Evolutionary conservation across 2,113 vertebrate genomes (phyloP).

Genomic region (Rhinichthys klamathensis): DNA sequence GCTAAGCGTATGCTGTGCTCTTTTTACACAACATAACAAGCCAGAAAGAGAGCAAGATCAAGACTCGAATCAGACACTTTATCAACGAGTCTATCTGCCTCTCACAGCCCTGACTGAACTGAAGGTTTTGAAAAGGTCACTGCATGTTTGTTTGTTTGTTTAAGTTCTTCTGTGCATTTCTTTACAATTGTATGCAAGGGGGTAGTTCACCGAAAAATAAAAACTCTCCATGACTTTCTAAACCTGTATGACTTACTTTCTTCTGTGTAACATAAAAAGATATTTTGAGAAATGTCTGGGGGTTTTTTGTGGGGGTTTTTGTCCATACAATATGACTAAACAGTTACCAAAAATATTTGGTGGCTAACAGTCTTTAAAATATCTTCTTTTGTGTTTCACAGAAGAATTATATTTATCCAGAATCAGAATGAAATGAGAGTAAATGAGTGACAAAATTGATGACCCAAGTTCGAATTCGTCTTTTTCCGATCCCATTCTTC

Average conservation of each 20-base stretch:
- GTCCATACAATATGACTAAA: neutral
- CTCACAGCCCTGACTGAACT: neutral
- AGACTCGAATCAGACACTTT: conserved; percentile 23
- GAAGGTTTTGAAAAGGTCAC: conserved; percentile 18
- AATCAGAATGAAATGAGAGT: neutral
- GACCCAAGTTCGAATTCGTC: neutral
- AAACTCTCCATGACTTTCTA: neutral
- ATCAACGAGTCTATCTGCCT: neutral
- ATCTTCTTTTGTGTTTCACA: neutral
- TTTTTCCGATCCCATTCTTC: neutral
- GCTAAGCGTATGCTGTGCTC: conserved; percentile 19
- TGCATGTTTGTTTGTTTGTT: conserved; percentile 20
- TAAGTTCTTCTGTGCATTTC: conserved; percentile 74
- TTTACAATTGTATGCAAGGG: conserved; percentile 24
- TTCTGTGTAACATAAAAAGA: neutral
- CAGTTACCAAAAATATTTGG: neutral
- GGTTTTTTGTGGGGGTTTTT: neutral
- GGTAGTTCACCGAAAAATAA: neutral
- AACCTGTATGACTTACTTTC: neutral
- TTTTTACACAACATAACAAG: conserved; percentile 11
- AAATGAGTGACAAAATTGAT: neutral
- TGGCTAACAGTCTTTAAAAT: neutral
- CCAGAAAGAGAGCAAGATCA: conserved; percentile 3
- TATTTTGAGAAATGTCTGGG: neutral
- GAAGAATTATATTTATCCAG: neutral